Conservation (phyloP, 92 coral and sea anemone genomes). For the Zoanthus sansibaricus region DNA sequence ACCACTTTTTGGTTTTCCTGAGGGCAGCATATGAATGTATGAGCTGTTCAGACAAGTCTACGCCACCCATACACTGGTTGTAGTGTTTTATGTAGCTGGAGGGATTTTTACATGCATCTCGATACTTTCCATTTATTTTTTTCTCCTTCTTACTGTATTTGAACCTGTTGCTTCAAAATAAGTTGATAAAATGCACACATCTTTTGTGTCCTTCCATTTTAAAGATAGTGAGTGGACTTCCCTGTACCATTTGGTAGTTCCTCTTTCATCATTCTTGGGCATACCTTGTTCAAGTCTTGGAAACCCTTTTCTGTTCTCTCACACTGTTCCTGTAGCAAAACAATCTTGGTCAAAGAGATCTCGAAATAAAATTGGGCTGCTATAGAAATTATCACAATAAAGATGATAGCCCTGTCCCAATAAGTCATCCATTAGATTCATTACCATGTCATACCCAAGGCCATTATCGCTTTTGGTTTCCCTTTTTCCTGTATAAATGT, state of each 20-base stretch:
- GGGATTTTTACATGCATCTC: no score
- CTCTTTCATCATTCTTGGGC: constrained; percentile 33
- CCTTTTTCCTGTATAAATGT: constrained; percentile 48
- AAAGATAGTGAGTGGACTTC: neutral
- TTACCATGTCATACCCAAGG: constrained; percentile 53
- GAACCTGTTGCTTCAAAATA: no score
- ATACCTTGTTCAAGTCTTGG: constrained; percentile 37
- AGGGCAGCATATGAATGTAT: constrained; percentile 44
- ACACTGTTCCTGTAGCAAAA: constrained; percentile 64
- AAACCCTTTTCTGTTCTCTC: constrained; percentile 62
- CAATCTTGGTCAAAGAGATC: constrained; percentile 35
- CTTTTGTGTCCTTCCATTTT: constrained; percentile 44
- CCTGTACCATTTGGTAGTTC: constrained; percentile 45
- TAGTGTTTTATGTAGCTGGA: neutral
- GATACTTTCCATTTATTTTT: no score
- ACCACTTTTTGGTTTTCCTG: constrained; percentile 21
- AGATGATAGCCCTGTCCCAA: constrained; percentile 51
- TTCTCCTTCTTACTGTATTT: no score
- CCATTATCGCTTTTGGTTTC: constrained; percentile 43
- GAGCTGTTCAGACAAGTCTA: constrained; percentile 39
- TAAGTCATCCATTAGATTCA: constrained; percentile 36
- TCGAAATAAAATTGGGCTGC: constrained; percentile 45
- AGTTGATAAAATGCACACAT: no score
- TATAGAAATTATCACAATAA: constrained; percentile 64
- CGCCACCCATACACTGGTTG: constrained; percentile 3